These are phyloP conservation scores for Phataginus tricuspis DNA, from an alignment of 2,797 vertebrate species.

Conservation along the genomic window DNA sequence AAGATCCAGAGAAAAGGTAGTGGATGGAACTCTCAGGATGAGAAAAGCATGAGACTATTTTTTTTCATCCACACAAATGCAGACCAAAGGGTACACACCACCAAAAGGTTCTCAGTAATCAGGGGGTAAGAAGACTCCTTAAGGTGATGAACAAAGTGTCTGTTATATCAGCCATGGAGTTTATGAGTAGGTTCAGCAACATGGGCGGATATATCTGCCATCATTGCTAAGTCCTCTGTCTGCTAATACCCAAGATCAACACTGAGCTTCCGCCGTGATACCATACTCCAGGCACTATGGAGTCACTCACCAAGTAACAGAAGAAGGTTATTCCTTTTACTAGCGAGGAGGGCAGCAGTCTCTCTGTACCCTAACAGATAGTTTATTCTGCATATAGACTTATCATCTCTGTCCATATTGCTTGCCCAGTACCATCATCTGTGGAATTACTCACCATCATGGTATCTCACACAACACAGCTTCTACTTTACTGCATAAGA, in stretches of 20 bases:
- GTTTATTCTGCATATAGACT: neutral
- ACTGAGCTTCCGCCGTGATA: neutral
- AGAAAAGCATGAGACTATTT: neutral
- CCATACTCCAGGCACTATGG: neutral
- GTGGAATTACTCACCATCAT: neutral
- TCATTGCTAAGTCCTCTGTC: neutral
- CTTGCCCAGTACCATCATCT: neutral
- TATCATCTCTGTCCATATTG: neutral
- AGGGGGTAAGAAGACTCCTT: neutral
- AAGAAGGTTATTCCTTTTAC: neutral
- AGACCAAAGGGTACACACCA: neutral
- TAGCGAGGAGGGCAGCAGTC: neutral
- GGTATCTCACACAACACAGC: neutral
- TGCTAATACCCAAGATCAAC: neutral
- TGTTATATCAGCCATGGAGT: neutral
- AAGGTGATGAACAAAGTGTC: neutral
- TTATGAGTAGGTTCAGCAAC: neutral
- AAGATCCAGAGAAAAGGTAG: neutral
- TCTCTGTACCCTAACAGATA: neutral
- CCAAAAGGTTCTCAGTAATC: neutral
- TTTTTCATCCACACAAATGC: neutral
- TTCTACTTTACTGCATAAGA: neutral
- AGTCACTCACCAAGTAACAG: neutral
- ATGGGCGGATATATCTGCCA: neutral
- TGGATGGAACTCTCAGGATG: neutral